phyloP scores from a whole-genome alignment of 1,140 invertebrate genomes.

The Vanessa tameamea region DNA sequence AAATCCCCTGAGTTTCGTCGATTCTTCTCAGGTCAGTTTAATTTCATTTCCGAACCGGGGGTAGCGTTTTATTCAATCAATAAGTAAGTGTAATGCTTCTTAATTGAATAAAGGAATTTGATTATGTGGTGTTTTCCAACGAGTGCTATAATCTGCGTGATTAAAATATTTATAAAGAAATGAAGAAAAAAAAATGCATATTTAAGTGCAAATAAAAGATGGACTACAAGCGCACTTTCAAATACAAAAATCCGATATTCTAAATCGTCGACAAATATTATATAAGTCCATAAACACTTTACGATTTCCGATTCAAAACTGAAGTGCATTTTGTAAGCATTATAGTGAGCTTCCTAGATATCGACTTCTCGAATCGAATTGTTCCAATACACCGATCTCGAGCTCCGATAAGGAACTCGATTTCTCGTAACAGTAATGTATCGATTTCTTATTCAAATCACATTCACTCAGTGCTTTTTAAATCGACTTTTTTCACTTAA shows the following conservation, averaged over 20 bases:
- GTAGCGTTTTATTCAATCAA: too few relatives aligned
- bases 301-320: background rate
- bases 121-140: too few relatives aligned
- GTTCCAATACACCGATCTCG: slow-evolving; percentile 27
- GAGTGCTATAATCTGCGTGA: too few relatives aligned
- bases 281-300: background rate
- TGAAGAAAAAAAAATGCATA: too few relatives aligned
- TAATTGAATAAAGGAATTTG: too few relatives aligned
- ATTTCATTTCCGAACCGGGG: too few relatives aligned
- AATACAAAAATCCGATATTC: background rate
- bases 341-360: slow-evolving; percentile 20
- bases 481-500: slow-evolving; percentile 42
- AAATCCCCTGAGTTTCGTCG: too few relatives aligned
- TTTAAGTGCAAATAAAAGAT: too few relatives aligned
- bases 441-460: slow-evolving; percentile 54
- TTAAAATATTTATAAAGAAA: too few relatives aligned
- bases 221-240: background rate
- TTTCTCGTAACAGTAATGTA: slow-evolving; percentile 42
- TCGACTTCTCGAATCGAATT: slow-evolving; percentile 29
- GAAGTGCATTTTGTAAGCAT: slow-evolving; percentile 21
- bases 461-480: slow-evolving; percentile 41
- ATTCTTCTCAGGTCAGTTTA: too few relatives aligned
- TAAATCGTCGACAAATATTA: background rate
- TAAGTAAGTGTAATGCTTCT: too few relatives aligned
- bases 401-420: slow-evolving; percentile 36